Conservation (phyloP, 2,797 vertebrate species). For the Parambassis ranga region DNA sequence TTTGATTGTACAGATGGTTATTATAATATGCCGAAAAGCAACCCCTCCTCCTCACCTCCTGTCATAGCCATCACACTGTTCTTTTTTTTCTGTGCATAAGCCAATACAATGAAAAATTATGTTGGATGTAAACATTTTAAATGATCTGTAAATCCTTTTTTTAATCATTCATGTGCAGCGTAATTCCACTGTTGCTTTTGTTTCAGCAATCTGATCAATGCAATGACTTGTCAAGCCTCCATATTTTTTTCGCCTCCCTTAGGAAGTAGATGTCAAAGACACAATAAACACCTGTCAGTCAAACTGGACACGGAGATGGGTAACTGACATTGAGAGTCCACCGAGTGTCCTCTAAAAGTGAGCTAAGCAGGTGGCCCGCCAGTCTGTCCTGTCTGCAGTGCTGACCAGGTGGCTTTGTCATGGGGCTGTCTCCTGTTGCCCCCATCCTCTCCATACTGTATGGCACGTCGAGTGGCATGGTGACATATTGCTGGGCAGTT, state of each 20-base stretch:
- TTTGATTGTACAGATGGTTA: conserved; percentile 78
- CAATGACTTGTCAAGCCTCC: conserved; percentile 7
- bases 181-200: not conserved
- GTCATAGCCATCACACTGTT: conserved; percentile 38
- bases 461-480: conserved; percentile 73
- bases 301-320: conserved; percentile 50
- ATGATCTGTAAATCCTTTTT: no score
- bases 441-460: conserved; percentile 68
- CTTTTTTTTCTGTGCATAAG: conserved; percentile 36
- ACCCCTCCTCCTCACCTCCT: conserved; percentile 40
- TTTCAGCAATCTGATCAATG: conserved; percentile 16
- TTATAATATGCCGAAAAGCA: conserved; percentile 63
- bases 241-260: not conserved
- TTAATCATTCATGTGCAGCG: not conserved
- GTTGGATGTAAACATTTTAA: no score
- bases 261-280: conserved; percentile 44
- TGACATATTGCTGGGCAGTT: conserved; percentile 84
- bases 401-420: conserved; percentile 80
- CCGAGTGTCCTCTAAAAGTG: conserved; percentile 68
- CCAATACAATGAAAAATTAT: conserved; percentile 29
- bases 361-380: conserved; percentile 73
- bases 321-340: conserved; percentile 70
- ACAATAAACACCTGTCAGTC: conserved; percentile 67
- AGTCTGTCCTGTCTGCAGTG: conserved; percentile 66
- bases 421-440: conserved; percentile 69